phyloP scores from a whole-genome alignment of 2,888 invertebrate species.

The Onthophagus sagittarius region DNA sequence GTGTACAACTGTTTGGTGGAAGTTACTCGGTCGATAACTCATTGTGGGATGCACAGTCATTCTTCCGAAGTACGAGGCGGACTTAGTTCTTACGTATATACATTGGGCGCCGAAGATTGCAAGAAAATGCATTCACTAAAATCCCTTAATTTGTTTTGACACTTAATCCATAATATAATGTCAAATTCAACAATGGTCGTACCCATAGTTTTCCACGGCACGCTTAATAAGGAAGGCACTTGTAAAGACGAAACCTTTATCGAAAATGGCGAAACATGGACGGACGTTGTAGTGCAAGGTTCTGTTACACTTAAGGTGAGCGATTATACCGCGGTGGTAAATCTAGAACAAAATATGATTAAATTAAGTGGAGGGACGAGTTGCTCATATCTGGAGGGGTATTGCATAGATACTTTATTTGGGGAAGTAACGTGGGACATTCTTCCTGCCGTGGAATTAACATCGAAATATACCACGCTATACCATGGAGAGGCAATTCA shows the following conservation, averaged over 20 bases:
- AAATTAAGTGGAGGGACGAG: not conserved
- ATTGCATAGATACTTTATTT: not conserved
- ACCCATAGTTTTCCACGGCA: not conserved
- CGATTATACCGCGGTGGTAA: not conserved
- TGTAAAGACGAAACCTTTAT: too few relatives aligned
- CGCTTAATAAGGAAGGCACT: not conserved
- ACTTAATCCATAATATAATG: too few relatives aligned
- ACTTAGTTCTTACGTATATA: not conserved
- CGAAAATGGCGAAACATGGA: not conserved
- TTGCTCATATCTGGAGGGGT: not conserved
- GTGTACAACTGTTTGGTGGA: too few relatives aligned
- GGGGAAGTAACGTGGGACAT: not conserved
- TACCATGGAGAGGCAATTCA: too few relatives aligned
- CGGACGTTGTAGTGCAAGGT: not conserved
- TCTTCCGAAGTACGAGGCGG: too few relatives aligned
- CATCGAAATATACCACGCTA: too few relatives aligned
- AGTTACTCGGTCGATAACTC: too few relatives aligned
- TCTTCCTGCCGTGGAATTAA: not conserved
- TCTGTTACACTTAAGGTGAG: not conserved
- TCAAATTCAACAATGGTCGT: too few relatives aligned
- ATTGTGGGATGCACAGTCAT: too few relatives aligned
- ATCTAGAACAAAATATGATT: not conserved
- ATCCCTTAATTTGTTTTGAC: too few relatives aligned
- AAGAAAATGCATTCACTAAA: not conserved
- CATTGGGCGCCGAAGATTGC: not conserved